Evolutionary conservation across 2,797 vertebrate species (phyloP), one percentile per base, ranked within the genome.

Genomic region (Chelon labrosus): DNA sequence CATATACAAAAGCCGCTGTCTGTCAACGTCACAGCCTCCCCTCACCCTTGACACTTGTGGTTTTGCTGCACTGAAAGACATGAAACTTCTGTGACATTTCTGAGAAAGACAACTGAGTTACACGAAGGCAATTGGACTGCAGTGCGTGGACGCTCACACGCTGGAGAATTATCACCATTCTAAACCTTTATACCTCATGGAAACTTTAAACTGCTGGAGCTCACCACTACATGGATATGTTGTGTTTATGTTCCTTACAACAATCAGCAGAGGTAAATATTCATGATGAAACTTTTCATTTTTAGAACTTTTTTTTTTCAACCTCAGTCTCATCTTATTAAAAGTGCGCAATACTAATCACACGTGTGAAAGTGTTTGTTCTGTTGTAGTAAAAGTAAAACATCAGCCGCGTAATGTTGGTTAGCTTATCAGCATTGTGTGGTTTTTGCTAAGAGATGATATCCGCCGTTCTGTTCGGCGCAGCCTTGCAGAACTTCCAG

Each of bases 1-100:
- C 4, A 0, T 44, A 51, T 10, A 63, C 50, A n/a, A 68, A 56
- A 51, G 64, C 46, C 46, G 22, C 58, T 87, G 35, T 2, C 1
- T 39, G 25, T 67, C 44, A 44, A 10, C 7, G 66, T 61, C 2
- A 9, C 59, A 77, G 27, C 67, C 70, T 73, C 54, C 73, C 73
- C 84, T 84, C 73, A 1, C 75, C 71, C 58, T 55, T 64, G 25
- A 59, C 22, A 22, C 64, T 65, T 88, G 86, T 89, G 88, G 89
- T 89, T 89, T 78, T 56, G 39, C 63, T 77, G 61, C 60, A 58
- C 58, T 82, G 66, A 73, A 10, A 67, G 61, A 81, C 57, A 20
- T 57, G 82, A 89, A 84, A 90, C 74, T 8, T 51, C 14, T 53
- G 20, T 79, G 88, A 89, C 89, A 89, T 92, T 91, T 91, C 79